Percentiles rank a stretch among this genome's conserved stretches.
Evolutionary conservation across 2,888 invertebrate genomes (phyloP).

Genomic region (Neoascia interrupta): DNA sequence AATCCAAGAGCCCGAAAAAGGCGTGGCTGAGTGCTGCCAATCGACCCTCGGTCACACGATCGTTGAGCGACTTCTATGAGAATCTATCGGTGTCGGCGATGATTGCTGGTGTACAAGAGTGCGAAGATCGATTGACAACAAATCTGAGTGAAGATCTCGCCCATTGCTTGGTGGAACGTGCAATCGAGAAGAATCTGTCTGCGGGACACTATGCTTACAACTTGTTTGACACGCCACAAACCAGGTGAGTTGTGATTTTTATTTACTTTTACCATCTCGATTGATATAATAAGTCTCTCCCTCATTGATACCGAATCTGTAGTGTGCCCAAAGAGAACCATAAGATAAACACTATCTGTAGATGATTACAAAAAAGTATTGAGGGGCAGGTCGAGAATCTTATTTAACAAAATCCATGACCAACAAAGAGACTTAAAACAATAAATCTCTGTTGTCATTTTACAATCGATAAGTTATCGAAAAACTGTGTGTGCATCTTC

Average conservation of each 20-base stretch:
- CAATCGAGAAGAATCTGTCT: constrained; percentile 74
- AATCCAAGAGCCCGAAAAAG: constrained; percentile 76
- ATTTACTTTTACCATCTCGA: no score
- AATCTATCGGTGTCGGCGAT: constrained; percentile 77
- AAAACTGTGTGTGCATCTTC: no score
- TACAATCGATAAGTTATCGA: no score
- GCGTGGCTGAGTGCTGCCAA: constrained; percentile 73
- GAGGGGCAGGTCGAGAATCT: no score
- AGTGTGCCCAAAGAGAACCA: no score
- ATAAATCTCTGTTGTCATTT: no score
- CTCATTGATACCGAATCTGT: no score
- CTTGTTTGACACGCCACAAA: constrained; percentile 74
- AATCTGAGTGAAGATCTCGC: constrained; percentile 75
- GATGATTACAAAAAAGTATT: no score
- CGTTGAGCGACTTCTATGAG: constrained; percentile 79
- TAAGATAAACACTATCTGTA: no score
- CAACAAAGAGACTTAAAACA: no score
- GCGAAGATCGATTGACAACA: constrained; percentile 74
- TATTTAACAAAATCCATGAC: no score
- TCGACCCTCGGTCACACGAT: constrained; percentile 75
- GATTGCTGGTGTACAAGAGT: constrained; percentile 68
- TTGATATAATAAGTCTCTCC: no score
- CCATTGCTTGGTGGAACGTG: constrained; percentile 75
- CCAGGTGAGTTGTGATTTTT: constrained; percentile 71
- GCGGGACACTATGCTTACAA: constrained; percentile 76